Conservation (phyloP, 1,140 invertebrate species). For the Mycetomoellerius zeteki region DNA sequence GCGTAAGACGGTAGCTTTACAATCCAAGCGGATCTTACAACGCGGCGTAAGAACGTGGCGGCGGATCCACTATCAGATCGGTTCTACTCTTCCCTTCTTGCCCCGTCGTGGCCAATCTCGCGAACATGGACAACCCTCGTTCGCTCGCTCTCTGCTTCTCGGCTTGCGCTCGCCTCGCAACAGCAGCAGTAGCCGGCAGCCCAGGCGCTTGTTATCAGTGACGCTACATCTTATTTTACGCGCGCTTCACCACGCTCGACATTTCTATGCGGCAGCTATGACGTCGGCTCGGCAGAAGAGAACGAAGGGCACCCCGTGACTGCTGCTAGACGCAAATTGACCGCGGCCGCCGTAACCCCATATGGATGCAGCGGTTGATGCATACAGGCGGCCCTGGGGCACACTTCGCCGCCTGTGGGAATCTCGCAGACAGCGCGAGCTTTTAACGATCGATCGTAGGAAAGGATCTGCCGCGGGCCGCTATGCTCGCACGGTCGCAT, state of each 20-base stretch:
- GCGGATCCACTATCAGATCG: constrained; percentile 75
- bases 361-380: constrained; percentile 62
- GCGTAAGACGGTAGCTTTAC: constrained; percentile 67
- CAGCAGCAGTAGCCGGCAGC: neutral
- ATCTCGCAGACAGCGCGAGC: constrained; percentile 66
- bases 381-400: constrained; percentile 8
- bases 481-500: neutral
- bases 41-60: constrained; percentile 66
- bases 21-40: constrained; percentile 36
- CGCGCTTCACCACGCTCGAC: constrained; percentile 83
- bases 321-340: constrained; percentile 86
- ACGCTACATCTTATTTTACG: constrained; percentile 87
- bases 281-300: constrained; percentile 81
- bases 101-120: constrained; percentile 28
- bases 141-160: constrained; percentile 36
- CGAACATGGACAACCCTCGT: constrained; percentile 50
- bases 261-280: constrained; percentile 86
- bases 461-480: constrained; percentile 44
- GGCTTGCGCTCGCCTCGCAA: constrained; percentile 19
- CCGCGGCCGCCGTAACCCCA: constrained; percentile 76
- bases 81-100: constrained; percentile 12
- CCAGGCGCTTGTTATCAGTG: constrained; percentile 84
- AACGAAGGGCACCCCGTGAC: constrained; percentile 81
- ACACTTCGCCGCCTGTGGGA: constrained; percentile 66
- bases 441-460: constrained; percentile 71